Base-by-base conservation (phyloP, 2,113 vertebrate species). In the Atlantisia rogersi region DNA sequence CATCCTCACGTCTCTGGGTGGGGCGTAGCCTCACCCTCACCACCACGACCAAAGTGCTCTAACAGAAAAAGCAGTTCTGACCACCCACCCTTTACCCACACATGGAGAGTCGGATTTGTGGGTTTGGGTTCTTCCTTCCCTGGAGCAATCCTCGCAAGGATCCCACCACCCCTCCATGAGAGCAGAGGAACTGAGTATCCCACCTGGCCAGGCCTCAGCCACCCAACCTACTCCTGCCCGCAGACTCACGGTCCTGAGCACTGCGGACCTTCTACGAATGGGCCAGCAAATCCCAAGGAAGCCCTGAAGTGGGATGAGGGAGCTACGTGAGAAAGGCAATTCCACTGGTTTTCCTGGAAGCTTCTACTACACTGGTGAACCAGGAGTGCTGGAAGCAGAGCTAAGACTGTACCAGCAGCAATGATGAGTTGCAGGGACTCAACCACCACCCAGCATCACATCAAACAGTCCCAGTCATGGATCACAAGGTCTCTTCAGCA, bases 1-100 rank as follows among this genome's bases (percentile, higher is more conserved):
- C 75, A 95, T 96, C 93, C 93, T 96, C 92, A 70, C 74, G 79
- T 83, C 95, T 97, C 94, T 96, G 94, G 52, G 58, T 3, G 6
- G 29, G 7, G 25, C 3, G 4, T 5, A 53, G 70, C 88, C 91
- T 20, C 48, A 48, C 48, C 21, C 44, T 92, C 53, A 82, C 96
- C 73, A 86, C 64, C 18, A 86, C 87, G 84, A 95, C 74, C 71
- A 28, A 92, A 93, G 88, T 19, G 90, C 80, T 65, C 75, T 73
- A 67, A 74, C 86, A 94, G 91, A 75, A 90, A 83, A 56, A 95
- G 59, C 71, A n/a, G 74, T 60, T 58, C 95, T 50, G 60, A 69
- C 65, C 58, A 11, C 95, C 68, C 2, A 63, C 16, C 22, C 26
- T 48, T 37, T 18, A 31, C 26, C 15, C 4, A 29, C 74, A n/a